Percentiles rank a stretch among this genome's conserved stretches.
Evolutionary conservation across 2,888 invertebrate species (phyloP).

Genomic region (Malacosoma neustria): DNA sequence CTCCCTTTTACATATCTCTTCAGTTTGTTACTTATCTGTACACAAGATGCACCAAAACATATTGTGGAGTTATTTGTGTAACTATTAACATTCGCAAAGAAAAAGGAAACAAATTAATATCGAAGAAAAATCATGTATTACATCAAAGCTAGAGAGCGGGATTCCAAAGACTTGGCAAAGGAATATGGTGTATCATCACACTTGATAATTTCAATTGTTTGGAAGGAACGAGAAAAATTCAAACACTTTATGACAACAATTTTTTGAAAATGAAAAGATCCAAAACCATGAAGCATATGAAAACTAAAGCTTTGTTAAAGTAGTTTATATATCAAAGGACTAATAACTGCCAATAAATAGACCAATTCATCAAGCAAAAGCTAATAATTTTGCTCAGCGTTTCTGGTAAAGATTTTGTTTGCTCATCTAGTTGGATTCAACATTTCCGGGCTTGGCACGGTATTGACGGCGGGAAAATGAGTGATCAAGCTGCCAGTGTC

Average conservation of each 20-base stretch:
- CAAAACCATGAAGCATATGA: conserved; percentile 17
- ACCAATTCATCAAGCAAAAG: conserved; percentile 15
- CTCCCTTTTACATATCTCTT: too few relatives aligned
- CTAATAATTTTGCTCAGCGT: conserved; percentile 13
- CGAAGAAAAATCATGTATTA: too few relatives aligned
- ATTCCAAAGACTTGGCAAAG: too few relatives aligned
- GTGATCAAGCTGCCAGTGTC: not conserved
- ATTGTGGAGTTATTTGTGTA: not conserved
- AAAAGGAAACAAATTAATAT: conserved; percentile 13
- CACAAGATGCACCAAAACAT: not conserved
- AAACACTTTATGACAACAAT: conserved; percentile 17
- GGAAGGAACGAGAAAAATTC: too few relatives aligned
- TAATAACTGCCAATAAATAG: conserved; percentile 9
- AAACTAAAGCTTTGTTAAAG: conserved; percentile 17
- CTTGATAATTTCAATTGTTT: too few relatives aligned
- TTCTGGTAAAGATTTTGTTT: too few relatives aligned
- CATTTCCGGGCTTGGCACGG: conserved; percentile 8
- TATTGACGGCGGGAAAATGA: conserved; percentile 8
- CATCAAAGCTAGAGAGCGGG: too few relatives aligned
- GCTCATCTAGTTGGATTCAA: conserved; percentile 14
- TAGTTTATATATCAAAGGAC: conserved; percentile 18
- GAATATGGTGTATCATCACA: too few relatives aligned
- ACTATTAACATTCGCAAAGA: not conserved
- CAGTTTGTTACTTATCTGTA: not conserved
- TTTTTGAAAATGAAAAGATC: conserved; percentile 20